phyloP scores from a whole-genome alignment of 64 coral and sea anemone species.

The Porites australiensis region DNA sequence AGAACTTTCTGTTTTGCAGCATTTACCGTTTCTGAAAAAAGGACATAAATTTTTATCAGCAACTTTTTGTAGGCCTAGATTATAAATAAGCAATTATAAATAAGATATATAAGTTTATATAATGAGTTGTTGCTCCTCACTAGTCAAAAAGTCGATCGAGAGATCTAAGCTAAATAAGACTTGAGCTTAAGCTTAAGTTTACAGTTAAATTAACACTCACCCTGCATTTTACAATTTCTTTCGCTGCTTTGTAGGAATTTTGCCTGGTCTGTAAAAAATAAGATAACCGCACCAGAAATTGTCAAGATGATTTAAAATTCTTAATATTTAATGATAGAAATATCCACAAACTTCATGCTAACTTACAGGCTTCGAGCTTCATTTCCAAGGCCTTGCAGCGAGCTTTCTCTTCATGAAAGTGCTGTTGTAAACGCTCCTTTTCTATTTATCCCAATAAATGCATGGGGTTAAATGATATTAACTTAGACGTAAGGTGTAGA shows the following conservation, averaged over 20 bases:
- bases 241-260: conserved; percentile 34
- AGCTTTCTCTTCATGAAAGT: conserved; percentile 27
- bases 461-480: no score
- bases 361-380: conserved; percentile 36
- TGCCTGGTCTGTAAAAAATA: conserved; percentile 31
- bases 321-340: neutral
- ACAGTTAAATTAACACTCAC: neutral
- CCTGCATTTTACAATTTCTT: conserved; percentile 29
- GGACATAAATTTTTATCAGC: neutral
- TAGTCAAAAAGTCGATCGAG: no score
- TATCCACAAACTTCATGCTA: neutral
- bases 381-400: conserved; percentile 44
- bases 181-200: neutral
- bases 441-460: neutral
- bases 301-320: no score
- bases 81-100: no score
- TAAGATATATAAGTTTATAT: no score
- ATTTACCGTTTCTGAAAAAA: conserved; percentile 45
- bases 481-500: no score
- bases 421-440: conserved; percentile 40
- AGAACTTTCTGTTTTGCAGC: conserved; percentile 55
- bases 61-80: no score
- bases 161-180: no score
- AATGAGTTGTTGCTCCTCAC: no score
- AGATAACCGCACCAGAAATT: neutral